Conservation (phyloP, 2,113 vertebrate species). For the Calyptommatus sinebrachiatus region DNA sequence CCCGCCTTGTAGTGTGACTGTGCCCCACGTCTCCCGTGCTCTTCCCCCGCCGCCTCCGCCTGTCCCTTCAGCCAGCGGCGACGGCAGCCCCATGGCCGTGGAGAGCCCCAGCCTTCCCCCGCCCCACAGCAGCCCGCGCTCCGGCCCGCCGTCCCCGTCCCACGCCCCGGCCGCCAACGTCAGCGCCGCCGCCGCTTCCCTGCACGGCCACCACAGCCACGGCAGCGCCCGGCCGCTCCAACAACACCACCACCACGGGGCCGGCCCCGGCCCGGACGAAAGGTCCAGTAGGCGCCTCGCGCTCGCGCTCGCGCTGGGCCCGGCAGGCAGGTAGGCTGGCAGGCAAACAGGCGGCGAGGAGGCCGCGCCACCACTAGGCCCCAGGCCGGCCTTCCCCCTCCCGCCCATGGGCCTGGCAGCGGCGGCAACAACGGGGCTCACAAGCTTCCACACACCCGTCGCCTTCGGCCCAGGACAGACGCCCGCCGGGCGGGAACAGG, state of each 20-base stretch:
- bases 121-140: conserved; percentile 66
- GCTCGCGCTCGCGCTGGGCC: conserved; percentile 2
- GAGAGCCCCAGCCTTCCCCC: conserved; percentile 90
- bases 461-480: too few species aligned
- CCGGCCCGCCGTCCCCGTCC: conserved; percentile 30
- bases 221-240: conserved; percentile 55
- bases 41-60: not conserved
- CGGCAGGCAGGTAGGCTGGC: not conserved
- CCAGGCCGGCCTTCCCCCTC: too few species aligned
- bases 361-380: too few species aligned
- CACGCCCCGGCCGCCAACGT: conserved; percentile 1
- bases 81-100: conserved; percentile 76
- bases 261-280: conserved; percentile 85
- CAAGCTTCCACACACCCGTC: too few species aligned
- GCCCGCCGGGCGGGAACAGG: too few species aligned
- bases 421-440: too few species aligned
- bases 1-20: conserved; percentile 47
- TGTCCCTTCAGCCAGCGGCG: not conserved
- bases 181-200: not conserved
- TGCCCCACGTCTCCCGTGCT: conserved; percentile 18
- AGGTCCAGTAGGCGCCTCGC: conserved; percentile 82
- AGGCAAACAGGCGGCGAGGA: not conserved
- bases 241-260: conserved; percentile 53
- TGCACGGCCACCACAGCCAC: conserved; percentile 79
- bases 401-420: too few species aligned